A percentile compares a stretch with the other conserved stretches of the same genome.
phyloP scores from a whole-genome alignment of 1,140 invertebrate species.

The Diprion similis region DNA sequence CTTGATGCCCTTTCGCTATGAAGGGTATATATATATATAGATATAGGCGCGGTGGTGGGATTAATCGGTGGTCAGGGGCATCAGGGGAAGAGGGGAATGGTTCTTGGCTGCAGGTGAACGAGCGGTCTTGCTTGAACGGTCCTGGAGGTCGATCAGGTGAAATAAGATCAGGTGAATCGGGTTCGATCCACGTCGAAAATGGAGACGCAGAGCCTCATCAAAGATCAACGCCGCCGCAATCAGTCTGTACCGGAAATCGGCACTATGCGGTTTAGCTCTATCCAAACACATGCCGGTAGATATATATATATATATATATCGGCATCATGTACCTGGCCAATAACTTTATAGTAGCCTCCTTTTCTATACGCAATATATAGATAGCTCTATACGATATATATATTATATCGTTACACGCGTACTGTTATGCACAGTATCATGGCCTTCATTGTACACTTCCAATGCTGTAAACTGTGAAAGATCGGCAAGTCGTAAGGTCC shows the following conservation, averaged over 20 bases:
- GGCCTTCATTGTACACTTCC: no score
- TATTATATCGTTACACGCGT: neutral
- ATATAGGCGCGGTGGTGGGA: neutral
- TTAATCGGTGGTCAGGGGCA: neutral
- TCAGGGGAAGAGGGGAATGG: neutral
- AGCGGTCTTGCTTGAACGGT: constrained; percentile 1
- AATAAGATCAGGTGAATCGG: constrained; percentile 7
- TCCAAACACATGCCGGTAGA: no score
- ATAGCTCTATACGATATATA: neutral
- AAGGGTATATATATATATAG: neutral
- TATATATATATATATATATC: no score
- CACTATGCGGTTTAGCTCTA: neutral
- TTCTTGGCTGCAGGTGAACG: neutral
- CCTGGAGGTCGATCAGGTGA: constrained; percentile 6
- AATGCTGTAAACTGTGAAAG: no score
- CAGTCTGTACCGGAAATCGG: neutral
- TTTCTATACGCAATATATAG: no score
- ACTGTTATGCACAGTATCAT: no score
- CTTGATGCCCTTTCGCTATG: neutral
- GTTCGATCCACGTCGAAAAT: constrained; percentile 5
- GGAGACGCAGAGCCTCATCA: constrained; percentile 3
- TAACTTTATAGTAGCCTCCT: neutral
- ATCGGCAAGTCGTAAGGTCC: no score
- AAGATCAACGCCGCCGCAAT: constrained; percentile 4
- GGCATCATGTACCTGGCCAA: neutral